A percentile compares a stretch with the other conserved stretches of the same genome.
phyloP scores from a whole-genome alignment of 2,797 vertebrate species.

The Melanitta fusca region DNA sequence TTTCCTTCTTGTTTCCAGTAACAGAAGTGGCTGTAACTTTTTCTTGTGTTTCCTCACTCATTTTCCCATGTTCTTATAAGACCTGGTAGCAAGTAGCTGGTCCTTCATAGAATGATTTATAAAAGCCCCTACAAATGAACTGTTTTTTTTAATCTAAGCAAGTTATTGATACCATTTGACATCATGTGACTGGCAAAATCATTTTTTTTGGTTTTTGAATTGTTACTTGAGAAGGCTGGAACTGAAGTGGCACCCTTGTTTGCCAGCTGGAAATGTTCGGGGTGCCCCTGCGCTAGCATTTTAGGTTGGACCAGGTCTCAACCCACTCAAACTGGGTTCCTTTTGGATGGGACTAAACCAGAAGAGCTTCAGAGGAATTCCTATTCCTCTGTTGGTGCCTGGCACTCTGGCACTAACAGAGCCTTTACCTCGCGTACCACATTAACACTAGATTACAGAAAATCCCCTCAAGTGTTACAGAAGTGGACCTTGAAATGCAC shows the following conservation, averaged over 20 bases:
- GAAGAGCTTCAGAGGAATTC: not conserved
- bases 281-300: not conserved
- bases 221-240: not conserved
- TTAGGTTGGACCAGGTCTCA: not conserved
- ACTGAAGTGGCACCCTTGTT: not conserved
- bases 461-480: not conserved
- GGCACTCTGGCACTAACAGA: not conserved
- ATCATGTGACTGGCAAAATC: not conserved
- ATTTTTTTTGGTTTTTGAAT: not conserved
- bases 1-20: not conserved
- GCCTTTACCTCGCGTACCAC: not conserved
- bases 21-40: not conserved
- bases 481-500: not conserved
- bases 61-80: not conserved
- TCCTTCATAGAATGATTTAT: not conserved
- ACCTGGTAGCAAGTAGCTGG: not conserved
- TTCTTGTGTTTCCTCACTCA: not conserved
- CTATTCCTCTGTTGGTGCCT: too few species aligned
- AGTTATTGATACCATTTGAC: not conserved
- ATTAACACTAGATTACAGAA: not conserved
- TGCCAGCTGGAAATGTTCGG: not conserved
- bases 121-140: not conserved
- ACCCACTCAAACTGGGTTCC: not conserved
- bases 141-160: not conserved
- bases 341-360: not conserved